phyloP scores from a whole-genome alignment of 1,140 invertebrate species.

The Aphelenchoides fujianensis region DNA sequence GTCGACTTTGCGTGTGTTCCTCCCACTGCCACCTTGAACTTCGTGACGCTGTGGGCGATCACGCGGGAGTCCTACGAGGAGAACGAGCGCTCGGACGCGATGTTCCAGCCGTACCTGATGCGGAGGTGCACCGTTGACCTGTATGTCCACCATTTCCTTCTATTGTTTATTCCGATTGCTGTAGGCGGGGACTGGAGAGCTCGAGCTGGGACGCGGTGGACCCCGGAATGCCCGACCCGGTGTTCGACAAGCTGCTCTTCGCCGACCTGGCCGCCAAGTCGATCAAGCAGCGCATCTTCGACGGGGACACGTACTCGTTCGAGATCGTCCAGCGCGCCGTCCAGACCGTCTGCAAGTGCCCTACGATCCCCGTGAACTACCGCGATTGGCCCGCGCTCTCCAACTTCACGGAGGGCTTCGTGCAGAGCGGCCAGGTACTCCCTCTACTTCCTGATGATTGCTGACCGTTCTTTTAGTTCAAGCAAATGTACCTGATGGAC shows the following conservation, averaged over 20 bases:
- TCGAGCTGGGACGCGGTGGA: not conserved
- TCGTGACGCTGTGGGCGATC: not conserved
- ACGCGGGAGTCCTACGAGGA: constrained; percentile 11
- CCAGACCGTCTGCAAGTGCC: constrained; percentile 21
- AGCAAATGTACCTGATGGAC: constrained; percentile 21
- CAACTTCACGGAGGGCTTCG: constrained; percentile 30
- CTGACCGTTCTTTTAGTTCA: no score
- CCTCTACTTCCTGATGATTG: no score
- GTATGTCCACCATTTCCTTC: not conserved
- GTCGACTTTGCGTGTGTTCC: constrained; percentile 10
- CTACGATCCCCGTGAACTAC: constrained; percentile 17
- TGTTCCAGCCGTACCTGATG: constrained; percentile 8
- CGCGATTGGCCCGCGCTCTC: constrained; percentile 31
- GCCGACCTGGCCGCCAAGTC: constrained; percentile 6
- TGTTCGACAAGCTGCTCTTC: not conserved
- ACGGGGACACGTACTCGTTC: constrained; percentile 35
- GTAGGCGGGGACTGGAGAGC: not conserved
- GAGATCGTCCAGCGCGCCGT: constrained; percentile 31
- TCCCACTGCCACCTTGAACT: not conserved
- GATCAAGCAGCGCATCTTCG: constrained; percentile 33
- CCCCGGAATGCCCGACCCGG: not conserved
- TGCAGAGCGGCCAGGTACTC: constrained; percentile 26
- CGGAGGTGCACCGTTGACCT: constrained; percentile 3
- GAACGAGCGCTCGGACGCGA: not conserved
- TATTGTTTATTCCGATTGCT: not conserved